A percentile compares a stretch with the other conserved stretches of the same genome.
Conservation (phyloP, 2,888 invertebrate genomes). For the Tenthredo amoena region DNA sequence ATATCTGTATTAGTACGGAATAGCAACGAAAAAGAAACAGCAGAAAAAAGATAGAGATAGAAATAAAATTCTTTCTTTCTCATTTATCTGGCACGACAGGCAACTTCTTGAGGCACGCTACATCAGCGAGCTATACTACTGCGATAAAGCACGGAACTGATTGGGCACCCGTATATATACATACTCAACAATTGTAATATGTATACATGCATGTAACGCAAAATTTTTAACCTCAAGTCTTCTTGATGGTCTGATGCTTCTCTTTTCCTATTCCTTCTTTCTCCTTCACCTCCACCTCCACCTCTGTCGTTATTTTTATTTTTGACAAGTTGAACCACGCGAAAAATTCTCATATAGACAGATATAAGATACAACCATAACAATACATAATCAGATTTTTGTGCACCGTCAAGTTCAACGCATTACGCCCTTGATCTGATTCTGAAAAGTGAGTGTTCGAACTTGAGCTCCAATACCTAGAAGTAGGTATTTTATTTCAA, state of each 20-base stretch:
- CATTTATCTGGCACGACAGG: conserved; percentile 8
- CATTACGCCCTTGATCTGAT: conserved; percentile 13
- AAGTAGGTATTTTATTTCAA: conserved; percentile 1
- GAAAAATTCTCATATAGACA: neutral
- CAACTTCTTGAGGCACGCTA: neutral
- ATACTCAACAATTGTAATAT: neutral
- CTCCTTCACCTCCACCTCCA: neutral
- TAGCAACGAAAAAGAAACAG: neutral
- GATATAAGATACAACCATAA: too few relatives aligned
- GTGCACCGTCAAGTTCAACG: neutral
- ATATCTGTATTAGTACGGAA: neutral
- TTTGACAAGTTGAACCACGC: neutral
- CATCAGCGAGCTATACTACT: conserved; percentile 1
- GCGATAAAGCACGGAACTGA: conserved; percentile 9
- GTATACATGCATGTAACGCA: neutral
- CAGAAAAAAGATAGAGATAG: neutral
- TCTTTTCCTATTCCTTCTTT: neutral
- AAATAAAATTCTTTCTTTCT: conserved; percentile 4
- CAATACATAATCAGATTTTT: neutral
- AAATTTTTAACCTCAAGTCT: neutral
- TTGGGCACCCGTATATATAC: neutral
- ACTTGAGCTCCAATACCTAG: neutral
- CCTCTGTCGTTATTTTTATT: neutral
- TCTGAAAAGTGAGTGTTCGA: conserved; percentile 5
- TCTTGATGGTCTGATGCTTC: neutral